A percentile compares a stretch with the other conserved stretches of the same genome.
Conservation (phyloP, 2,113 vertebrate species). For the Scopus umbretta region DNA sequence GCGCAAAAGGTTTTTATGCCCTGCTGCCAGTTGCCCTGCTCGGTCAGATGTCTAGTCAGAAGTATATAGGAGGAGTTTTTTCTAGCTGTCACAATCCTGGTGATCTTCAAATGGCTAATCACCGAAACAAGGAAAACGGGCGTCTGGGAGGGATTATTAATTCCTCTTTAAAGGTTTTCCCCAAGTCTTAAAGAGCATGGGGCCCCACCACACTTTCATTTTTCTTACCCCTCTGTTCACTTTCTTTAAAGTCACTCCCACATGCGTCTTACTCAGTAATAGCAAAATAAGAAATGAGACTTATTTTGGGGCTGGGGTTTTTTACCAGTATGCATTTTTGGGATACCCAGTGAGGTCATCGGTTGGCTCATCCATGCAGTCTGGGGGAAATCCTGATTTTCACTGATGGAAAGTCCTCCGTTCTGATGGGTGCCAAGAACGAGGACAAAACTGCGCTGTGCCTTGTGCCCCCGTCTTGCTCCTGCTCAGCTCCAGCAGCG, state of each 20-base stretch:
- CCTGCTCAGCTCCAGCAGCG: background rate
- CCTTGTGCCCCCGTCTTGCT: background rate
- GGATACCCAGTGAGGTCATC: background rate
- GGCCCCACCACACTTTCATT: background rate
- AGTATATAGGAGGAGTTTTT: background rate
- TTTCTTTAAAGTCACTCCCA: background rate
- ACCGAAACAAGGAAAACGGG: rapidly evolving
- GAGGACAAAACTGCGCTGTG: background rate
- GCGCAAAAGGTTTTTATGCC: background rate
- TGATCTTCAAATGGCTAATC: background rate
- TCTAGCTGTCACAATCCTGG: background rate
- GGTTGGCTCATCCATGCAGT: background rate
- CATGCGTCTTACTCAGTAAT: background rate
- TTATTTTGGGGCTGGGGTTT: background rate
- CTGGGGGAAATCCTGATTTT: background rate
- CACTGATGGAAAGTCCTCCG: background rate
- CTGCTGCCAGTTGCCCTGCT: background rate
- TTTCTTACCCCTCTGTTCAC: background rate
- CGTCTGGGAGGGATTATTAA: background rate
- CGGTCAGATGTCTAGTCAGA: background rate
- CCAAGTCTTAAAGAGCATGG: background rate
- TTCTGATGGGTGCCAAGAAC: rapidly evolving
- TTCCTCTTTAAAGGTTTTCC: background rate
- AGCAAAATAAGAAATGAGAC: background rate
- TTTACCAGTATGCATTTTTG: background rate